Evolutionary conservation across 2,797 vertebrate genomes (phyloP).

Genomic region (Paguma larvata): DNA sequence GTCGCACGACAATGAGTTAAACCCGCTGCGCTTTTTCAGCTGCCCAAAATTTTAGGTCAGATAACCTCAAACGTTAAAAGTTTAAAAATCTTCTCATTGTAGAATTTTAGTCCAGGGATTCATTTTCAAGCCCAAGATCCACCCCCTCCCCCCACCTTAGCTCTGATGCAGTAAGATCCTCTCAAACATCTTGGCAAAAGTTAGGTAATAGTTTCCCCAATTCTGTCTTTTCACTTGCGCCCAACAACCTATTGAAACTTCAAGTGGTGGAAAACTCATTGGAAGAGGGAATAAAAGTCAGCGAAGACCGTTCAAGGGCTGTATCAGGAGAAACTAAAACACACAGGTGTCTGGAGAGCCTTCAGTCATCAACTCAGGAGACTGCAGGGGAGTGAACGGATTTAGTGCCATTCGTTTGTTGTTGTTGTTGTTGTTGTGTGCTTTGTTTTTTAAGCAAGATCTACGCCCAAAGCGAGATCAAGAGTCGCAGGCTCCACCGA

Average conservation of each 20-base stretch:
- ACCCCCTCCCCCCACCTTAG: not conserved
- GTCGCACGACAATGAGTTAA: not conserved
- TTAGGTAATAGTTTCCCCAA: constrained; percentile 12
- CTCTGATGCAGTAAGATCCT: not conserved
- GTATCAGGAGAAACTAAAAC: not conserved
- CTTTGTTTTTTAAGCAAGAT: not conserved
- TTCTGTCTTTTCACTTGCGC: constrained; percentile 52
- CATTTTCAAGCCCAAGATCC: constrained; percentile 20
- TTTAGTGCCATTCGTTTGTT: constrained; percentile 41
- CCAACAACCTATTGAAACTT: constrained; percentile 62
- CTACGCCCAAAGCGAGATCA: not conserved
- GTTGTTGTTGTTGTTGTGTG: not conserved
- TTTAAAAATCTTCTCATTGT: not conserved
- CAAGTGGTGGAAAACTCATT: constrained; percentile 34
- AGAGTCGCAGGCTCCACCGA: not conserved
- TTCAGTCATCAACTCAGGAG: constrained; percentile 68
- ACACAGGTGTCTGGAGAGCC: not conserved
- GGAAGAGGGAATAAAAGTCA: not conserved
- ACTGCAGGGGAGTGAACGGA: constrained; percentile 81
- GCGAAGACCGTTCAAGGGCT: not conserved
- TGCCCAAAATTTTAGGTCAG: not conserved
- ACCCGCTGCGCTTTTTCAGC: not conserved
- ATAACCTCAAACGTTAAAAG: not conserved
- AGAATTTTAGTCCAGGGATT: not conserved
- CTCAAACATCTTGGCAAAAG: constrained; percentile 40